Percentiles rank a stretch among this genome's conserved stretches.
Evolutionary conservation across 2,888 invertebrate species (phyloP).

Genomic region (Diplolepis rosae): DNA sequence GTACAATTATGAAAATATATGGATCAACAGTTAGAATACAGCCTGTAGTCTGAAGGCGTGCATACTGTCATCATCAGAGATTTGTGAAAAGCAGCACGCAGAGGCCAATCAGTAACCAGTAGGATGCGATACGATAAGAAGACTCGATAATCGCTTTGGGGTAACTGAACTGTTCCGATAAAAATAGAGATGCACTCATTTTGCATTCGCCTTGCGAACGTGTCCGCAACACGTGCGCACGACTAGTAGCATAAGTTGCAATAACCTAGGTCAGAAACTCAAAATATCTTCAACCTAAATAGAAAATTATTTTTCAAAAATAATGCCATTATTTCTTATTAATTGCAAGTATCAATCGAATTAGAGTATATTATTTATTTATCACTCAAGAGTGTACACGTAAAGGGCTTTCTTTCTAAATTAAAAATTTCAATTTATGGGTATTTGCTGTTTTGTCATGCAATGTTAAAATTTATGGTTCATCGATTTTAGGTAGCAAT

Average conservation of each 20-base stretch:
- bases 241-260: not conserved
- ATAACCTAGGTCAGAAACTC: not conserved
- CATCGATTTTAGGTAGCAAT: too few species aligned
- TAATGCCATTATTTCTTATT: too few species aligned
- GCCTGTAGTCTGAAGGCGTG: not conserved
- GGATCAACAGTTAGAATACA: not conserved
- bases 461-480: too few species aligned
- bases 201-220: slow-evolving; percentile 1
- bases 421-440: too few species aligned
- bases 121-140: slow-evolving; percentile 1
- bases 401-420: too few species aligned
- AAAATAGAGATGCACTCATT: not conserved
- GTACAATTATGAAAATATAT: not conserved
- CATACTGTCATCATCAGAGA: not conserved
- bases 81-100: not conserved
- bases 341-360: too few species aligned
- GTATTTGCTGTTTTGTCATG: too few species aligned
- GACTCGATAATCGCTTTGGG: slow-evolving; percentile 1
- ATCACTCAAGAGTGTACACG: too few species aligned
- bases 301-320: too few species aligned
- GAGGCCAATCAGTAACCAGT: not conserved
- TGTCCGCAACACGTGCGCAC: not conserved
- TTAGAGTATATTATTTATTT: too few species aligned
- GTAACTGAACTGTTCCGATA: slow-evolving; percentile 3
- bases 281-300: too few species aligned